Percentiles rank a stretch among this genome's conserved stretches.
phyloP scores from a whole-genome alignment of 2,888 invertebrate species.

The Parasteatoda lunata region DNA sequence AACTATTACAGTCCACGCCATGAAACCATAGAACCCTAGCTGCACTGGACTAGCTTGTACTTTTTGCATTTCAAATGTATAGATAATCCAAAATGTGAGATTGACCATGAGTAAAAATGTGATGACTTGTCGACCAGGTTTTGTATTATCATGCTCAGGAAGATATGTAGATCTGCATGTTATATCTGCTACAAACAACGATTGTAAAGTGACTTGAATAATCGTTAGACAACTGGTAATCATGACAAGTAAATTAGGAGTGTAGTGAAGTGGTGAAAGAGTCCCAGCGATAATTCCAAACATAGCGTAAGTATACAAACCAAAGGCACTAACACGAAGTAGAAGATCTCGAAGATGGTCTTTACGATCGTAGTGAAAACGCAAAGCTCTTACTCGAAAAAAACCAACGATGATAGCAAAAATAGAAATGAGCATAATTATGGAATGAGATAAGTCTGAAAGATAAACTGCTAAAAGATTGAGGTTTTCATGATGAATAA shows the following conservation, averaged over 20 bases:
- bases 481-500: slow-evolving; percentile 85
- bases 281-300: slow-evolving; percentile 95
- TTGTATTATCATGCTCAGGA: slow-evolving; percentile 82
- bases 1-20: slow-evolving; percentile 94
- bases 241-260: slow-evolving; percentile 89
- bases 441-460: slow-evolving; percentile 94
- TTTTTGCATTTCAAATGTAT: slow-evolving; percentile 95
- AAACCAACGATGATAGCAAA: slow-evolving; percentile 93
- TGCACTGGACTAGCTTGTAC: slow-evolving; percentile 89
- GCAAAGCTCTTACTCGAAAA: slow-evolving; percentile 78
- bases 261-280: slow-evolving; percentile 80
- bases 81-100: slow-evolving; percentile 96
- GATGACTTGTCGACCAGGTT: slow-evolving; percentile 95
- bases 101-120: slow-evolving; percentile 96
- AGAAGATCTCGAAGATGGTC: slow-evolving; percentile 82
- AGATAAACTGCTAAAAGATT: slow-evolving; percentile 90
- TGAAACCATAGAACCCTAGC: slow-evolving; percentile 91
- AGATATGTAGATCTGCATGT: slow-evolving; percentile 78
- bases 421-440: slow-evolving; percentile 89
- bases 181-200: slow-evolving; percentile 93
- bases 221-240: slow-evolving; percentile 90
- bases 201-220: slow-evolving; percentile 88
- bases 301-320: slow-evolving; percentile 93
- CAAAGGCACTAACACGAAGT: slow-evolving; percentile 93
- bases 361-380: slow-evolving; percentile 84